Evolutionary conservation across 2,113 vertebrate genomes (phyloP).

Genomic region (Mus spicilegus): DNA sequence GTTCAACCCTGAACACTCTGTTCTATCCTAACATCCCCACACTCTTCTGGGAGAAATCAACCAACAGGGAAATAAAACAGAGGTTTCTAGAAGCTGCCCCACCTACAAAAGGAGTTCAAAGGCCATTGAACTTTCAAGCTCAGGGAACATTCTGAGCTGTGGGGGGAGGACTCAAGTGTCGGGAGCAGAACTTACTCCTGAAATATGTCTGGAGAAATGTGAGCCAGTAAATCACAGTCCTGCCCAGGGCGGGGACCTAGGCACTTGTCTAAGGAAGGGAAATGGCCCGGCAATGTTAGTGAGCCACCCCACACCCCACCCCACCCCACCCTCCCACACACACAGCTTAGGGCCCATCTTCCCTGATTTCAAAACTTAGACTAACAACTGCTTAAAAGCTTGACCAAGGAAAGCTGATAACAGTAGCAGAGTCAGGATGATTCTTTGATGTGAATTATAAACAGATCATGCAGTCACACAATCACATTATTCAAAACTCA

Average conservation of each 20-base stretch:
- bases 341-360: background rate
- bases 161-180: background rate
- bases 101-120: conserved; percentile 19
- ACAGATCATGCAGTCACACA: background rate
- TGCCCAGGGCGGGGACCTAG: background rate
- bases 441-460: background rate
- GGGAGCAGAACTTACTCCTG: background rate
- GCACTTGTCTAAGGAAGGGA: background rate
- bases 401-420: background rate
- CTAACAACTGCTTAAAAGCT: background rate
- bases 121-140: background rate
- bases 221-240: background rate
- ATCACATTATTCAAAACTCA: background rate
- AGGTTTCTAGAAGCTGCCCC: conserved; percentile 5
- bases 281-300: background rate
- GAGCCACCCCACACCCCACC: background rate
- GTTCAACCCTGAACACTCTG: background rate
- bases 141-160: background rate
- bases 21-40: background rate
- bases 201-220: background rate
- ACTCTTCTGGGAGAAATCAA: background rate
- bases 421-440: background rate
- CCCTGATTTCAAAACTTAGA: background rate
- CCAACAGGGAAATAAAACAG: background rate
- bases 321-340: too few species aligned